Evolutionary conservation across 2,888 invertebrate species (phyloP).

Genomic region (Brenthis ino): DNA sequence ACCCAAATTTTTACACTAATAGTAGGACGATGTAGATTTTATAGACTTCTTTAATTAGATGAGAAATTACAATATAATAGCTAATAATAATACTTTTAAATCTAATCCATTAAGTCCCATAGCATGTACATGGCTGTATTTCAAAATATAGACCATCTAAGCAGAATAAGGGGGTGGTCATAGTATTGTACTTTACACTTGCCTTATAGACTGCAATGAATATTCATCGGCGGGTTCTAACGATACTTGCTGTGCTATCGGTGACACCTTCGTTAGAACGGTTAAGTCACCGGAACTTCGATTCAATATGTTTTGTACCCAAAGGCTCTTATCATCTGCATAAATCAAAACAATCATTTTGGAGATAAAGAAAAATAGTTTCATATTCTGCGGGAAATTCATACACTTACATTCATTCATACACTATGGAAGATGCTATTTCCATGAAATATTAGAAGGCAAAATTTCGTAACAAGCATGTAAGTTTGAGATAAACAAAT

Average conservation of each 20-base stretch:
- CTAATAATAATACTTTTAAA: not conserved
- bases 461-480: no score
- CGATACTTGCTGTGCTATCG: slow-evolving; percentile 1
- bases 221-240: slow-evolving; percentile 28
- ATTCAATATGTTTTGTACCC: slow-evolving; percentile 62
- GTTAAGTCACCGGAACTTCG: slow-evolving; percentile 53
- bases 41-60: no score
- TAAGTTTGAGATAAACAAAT: no score
- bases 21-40: no score
- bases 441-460: no score
- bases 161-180: not conserved
- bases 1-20: no score
- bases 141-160: not conserved
- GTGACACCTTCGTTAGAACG: slow-evolving; percentile 22
- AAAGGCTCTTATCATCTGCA: slow-evolving; percentile 52
- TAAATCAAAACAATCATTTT: not conserved
- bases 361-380: no score
- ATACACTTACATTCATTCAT: no score
- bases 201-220: slow-evolving; percentile 48
- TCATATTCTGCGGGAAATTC: no score
- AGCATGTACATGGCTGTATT: no score
- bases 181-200: not conserved
- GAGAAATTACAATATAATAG: no score
- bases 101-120: not conserved
- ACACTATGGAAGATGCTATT: no score